Evolutionary conservation across 2,888 invertebrate species (phyloP), one percentile per base, ranked within the genome.

Genomic region (Camptogramma bilineatum): DNA sequence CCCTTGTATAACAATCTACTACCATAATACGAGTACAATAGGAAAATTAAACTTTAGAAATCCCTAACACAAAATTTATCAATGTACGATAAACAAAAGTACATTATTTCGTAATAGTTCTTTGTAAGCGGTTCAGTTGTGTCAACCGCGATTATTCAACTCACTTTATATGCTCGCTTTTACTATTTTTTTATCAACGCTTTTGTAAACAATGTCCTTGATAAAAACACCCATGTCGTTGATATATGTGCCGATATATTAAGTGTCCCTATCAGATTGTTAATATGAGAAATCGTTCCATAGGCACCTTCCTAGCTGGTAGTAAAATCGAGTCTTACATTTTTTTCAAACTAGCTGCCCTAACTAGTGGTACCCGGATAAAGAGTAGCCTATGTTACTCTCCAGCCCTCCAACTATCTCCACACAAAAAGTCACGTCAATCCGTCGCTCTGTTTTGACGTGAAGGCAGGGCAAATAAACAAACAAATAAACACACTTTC

Each of bases 141-240:
- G 34, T 13, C 2, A 39, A 13, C 34, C 34, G 2, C 24, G 9
- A 31, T 47, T 48, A 31, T 19, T 34, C n/a, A 46, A 4, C 24
- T 28, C n/a, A 34, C 19, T 47, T 4, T 17, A n/a, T 18, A 34
- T 19, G n/a, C 8, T 24, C 21, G 21, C 42, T 42, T 42, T 50
- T 57, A 85, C 84, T 78, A 75, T 75, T 72, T 80, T 83, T 80
- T 88, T 90, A 90, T 89, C 88, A 82, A 78, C 79, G 81, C 82
- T 84, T 82, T 81, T 77, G 87, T 84, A 87, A 87, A 88, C 86
- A 88, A 71, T 76, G 78, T 71, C 72, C 66, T 78, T 75, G 87
- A 89, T 88, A 88, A 73, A 34, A 87, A 81, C 77, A 72, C 75
- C 75, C 76, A 75, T 81, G 74, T 75, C 73, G 75, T 73, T 77